Evolutionary conservation across 1,140 invertebrate genomes (phyloP).

Genomic region (Drosophila tsacasi): DNA sequence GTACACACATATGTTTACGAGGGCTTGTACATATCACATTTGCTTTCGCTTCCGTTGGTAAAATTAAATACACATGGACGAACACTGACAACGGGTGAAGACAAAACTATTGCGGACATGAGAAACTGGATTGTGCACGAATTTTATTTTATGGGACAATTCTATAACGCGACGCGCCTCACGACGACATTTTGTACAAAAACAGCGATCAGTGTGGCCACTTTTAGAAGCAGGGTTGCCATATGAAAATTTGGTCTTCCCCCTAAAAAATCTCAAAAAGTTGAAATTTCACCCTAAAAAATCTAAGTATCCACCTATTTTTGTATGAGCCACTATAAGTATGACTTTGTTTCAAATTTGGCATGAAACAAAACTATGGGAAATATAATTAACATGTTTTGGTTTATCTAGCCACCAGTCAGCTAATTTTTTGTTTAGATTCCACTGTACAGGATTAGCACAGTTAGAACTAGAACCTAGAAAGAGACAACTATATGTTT

Average conservation of each 20-base stretch:
- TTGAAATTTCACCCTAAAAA: too few relatives aligned
- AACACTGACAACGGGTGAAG: slow-evolving; percentile 1
- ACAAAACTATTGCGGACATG: not conserved
- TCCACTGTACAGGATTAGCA: not conserved
- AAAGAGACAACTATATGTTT: not conserved
- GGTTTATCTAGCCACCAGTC: too few relatives aligned
- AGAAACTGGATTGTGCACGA: not conserved
- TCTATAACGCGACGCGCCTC: slow-evolving; percentile 1
- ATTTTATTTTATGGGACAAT: slow-evolving; percentile 1
- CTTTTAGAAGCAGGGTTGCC: not conserved
- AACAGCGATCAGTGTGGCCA: slow-evolving; percentile 8
- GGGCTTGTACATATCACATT: slow-evolving; percentile 16
- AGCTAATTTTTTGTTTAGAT: too few relatives aligned
- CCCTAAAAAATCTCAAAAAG: too few relatives aligned
- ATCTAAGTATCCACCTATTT: too few relatives aligned
- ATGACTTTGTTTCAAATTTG: too few relatives aligned
- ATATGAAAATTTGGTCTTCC: too few relatives aligned
- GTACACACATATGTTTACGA: not conserved
- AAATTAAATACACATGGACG: slow-evolving; percentile 6
- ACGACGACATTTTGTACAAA: slow-evolving; percentile 20
- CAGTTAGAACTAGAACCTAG: not conserved
- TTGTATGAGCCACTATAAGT: too few relatives aligned
- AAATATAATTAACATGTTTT: too few relatives aligned
- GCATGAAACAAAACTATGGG: too few relatives aligned
- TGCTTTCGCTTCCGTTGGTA: not conserved